These are phyloP conservation scores for Ladona fulva DNA, from an alignment of 1,140 invertebrate species.

Conservation along the genomic window DNA sequence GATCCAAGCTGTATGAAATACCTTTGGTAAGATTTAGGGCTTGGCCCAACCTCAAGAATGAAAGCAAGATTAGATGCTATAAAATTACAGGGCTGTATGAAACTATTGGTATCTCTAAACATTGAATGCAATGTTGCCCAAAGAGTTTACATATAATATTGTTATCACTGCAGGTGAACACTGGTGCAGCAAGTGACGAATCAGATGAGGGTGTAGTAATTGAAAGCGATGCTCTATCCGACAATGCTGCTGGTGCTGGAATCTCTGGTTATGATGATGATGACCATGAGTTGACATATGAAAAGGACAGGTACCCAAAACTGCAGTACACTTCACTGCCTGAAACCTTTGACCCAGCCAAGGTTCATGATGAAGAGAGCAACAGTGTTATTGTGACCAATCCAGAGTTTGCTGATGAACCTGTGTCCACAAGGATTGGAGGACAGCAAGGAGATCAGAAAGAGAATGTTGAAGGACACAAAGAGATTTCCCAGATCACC, in stretches of 20 bases:
- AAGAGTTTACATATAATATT: too few relatives aligned
- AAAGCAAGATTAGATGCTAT: too few relatives aligned
- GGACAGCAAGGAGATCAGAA: background rate
- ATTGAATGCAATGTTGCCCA: too few relatives aligned
- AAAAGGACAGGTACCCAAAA: slow-evolving; percentile 16
- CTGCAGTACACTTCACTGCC: slow-evolving; percentile 14
- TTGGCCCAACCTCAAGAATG: too few relatives aligned
- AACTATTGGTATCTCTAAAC: too few relatives aligned
- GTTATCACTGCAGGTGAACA: too few relatives aligned
- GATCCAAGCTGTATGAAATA: too few relatives aligned
- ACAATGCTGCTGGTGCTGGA: background rate
- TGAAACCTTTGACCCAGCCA: slow-evolving; percentile 16
- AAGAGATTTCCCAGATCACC: too few relatives aligned
- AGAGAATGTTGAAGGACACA: too few relatives aligned
- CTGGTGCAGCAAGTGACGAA: background rate
- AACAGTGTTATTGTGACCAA: slow-evolving; percentile 27
- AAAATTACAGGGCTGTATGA: too few relatives aligned
- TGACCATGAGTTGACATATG: slow-evolving; percentile 9
- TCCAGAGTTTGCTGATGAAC: slow-evolving; percentile 18
- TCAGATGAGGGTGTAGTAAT: slow-evolving; percentile 17
- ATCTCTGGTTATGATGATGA: background rate
- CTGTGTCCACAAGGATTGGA: background rate
- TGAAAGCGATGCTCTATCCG: slow-evolving; percentile 15
- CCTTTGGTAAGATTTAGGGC: too few relatives aligned
- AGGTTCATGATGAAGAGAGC: slow-evolving; percentile 17